phyloP scores from a whole-genome alignment of 2,888 invertebrate genomes.

The Dolichomitus sp. region DNA sequence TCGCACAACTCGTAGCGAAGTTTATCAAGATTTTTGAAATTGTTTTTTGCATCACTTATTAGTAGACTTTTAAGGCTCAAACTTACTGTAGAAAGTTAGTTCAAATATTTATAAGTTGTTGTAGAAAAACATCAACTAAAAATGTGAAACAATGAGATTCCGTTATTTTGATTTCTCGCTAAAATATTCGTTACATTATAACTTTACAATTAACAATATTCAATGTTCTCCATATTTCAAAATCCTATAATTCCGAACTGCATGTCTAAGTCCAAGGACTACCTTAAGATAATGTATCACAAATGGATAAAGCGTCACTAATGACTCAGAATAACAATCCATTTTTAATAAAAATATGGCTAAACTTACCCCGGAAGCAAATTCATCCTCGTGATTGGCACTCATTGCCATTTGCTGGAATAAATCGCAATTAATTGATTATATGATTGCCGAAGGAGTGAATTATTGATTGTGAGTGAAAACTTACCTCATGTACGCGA shows the following conservation, averaged over 20 bases:
- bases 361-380: conserved; percentile 80
- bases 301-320: too few relatives aligned
- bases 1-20: neutral
- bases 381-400: conserved; percentile 81
- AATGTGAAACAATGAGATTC: too few relatives aligned
- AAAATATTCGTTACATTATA: too few relatives aligned
- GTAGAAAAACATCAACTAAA: neutral
- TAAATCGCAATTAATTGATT: conserved; percentile 51
- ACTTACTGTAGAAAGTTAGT: neutral
- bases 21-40: neutral
- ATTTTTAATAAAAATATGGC: neutral
- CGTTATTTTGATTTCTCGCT: too few relatives aligned
- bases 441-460: neutral
- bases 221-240: neutral
- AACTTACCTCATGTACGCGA: conserved; percentile 89
- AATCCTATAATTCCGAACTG: neutral
- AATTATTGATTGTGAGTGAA: conserved; percentile 3
- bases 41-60: too few relatives aligned
- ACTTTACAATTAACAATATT: too few relatives aligned
- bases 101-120: neutral
- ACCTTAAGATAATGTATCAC: too few relatives aligned
- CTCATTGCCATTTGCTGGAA: conserved; percentile 79
- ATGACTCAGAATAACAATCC: too few relatives aligned
- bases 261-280: too few relatives aligned
- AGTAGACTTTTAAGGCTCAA: neutral